These are phyloP conservation scores for Rhamnusium bicolor DNA, from an alignment of 2,888 invertebrate genomes.

Conservation along the genomic window DNA sequence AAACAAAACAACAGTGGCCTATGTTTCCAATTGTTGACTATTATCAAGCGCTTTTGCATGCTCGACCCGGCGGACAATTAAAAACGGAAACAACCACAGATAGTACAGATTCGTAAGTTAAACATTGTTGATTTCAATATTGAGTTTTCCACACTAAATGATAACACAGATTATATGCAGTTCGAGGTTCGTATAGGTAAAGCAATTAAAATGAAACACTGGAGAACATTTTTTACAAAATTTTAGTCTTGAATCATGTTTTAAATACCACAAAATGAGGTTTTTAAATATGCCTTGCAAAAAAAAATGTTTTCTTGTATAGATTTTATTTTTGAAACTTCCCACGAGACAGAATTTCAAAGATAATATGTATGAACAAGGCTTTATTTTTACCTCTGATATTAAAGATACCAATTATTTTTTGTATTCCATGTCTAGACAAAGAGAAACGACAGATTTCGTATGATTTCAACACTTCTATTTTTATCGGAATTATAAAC, in stretches of 20 bases:
- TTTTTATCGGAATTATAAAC: too few relatives aligned
- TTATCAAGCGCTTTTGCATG: constrained; percentile 70
- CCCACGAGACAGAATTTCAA: not conserved
- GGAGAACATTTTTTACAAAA: too few relatives aligned
- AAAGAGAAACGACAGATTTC: too few relatives aligned
- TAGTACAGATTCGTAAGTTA: constrained; percentile 47
- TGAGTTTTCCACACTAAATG: constrained; percentile 7
- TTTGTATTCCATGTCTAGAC: not conserved
- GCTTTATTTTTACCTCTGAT: not conserved
- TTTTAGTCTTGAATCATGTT: too few relatives aligned
- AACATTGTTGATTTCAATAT: constrained; percentile 7
- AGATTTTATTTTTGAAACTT: not conserved
- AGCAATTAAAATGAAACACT: too few relatives aligned
- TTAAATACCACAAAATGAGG: too few relatives aligned
- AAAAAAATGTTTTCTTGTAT: not conserved
- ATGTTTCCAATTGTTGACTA: constrained; percentile 71
- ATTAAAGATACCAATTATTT: not conserved
- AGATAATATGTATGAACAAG: too few relatives aligned
- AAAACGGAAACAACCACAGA: constrained; percentile 51
- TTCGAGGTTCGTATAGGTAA: too few relatives aligned
- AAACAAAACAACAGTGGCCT: constrained; percentile 65
- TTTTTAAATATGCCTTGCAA: too few relatives aligned
- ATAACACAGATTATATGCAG: not conserved
- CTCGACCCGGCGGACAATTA: constrained; percentile 59
- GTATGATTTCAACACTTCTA: too few relatives aligned